Conservation (phyloP, 2,797 vertebrate genomes). For the Falco columbarius region DNA sequence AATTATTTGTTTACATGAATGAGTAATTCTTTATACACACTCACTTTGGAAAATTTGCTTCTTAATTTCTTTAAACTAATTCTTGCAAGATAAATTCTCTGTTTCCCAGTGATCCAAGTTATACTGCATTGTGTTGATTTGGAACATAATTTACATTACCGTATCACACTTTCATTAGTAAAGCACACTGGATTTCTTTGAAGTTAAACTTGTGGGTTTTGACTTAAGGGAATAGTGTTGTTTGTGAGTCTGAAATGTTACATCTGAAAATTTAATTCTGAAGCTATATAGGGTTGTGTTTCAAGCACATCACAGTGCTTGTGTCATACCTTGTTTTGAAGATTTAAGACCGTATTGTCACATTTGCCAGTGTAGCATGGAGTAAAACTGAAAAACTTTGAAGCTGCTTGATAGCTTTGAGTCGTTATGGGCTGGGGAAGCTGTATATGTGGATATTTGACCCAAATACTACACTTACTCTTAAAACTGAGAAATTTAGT, state of each 20-base stretch:
- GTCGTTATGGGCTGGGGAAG: neutral
- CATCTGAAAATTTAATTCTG: neutral
- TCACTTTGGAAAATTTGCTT: neutral
- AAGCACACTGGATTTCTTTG: conserved; percentile 2
- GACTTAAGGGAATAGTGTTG: neutral
- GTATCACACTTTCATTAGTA: neutral
- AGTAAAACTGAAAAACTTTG: neutral
- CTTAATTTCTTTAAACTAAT: neutral
- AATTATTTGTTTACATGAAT: neutral
- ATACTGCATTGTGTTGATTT: neutral
- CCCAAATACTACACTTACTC: neutral
- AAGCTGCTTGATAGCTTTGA: neutral
- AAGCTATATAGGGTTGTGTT: neutral
- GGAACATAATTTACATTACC: neutral
- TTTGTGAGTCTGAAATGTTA: neutral
- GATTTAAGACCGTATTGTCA: neutral
- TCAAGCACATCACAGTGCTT: neutral
- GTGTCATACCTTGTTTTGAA: neutral
- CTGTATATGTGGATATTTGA: neutral
- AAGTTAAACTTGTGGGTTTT: conserved; percentile 11
- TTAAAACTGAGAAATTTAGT: neutral
- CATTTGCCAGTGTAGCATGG: neutral
- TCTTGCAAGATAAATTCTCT: neutral
- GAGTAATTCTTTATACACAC: neutral
- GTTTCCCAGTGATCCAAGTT: neutral